Percentiles rank a stretch among this genome's conserved stretches.
These are phyloP conservation scores for Sympetrum striolatum DNA, from an alignment of 2,888 invertebrate genomes.

Conservation along the genomic window DNA sequence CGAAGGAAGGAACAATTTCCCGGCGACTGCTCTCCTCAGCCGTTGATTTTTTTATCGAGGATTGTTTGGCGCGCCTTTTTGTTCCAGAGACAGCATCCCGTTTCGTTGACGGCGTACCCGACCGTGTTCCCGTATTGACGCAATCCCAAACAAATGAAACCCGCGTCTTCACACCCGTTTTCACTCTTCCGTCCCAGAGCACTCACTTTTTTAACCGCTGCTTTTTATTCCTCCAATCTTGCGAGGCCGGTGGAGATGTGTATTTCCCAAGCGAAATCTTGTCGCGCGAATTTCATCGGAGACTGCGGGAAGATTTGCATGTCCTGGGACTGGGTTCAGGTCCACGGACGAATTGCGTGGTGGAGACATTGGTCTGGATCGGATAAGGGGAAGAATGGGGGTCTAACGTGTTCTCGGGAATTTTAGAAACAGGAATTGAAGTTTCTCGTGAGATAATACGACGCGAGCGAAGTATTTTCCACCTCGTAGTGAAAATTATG, in stretches of 20 bases:
- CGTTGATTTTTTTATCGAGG: too few species aligned
- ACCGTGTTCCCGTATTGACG: neutral
- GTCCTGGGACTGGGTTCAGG: neutral
- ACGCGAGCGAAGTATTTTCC: too few species aligned
- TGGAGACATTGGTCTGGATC: neutral
- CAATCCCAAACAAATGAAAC: constrained; percentile 32
- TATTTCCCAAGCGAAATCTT: constrained; percentile 14
- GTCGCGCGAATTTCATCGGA: constrained; percentile 11
- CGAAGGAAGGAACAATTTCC: too few species aligned
- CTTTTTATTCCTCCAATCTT: neutral
- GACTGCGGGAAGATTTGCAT: neutral
- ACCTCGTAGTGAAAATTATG: too few species aligned
- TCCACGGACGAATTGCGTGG: neutral
- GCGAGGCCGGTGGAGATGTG: neutral
- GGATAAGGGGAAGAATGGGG: too few species aligned
- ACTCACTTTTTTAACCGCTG: neutral
- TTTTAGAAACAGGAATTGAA: too few species aligned
- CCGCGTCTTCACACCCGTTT: neutral
- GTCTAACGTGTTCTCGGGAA: too few species aligned
- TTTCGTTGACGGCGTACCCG: neutral
- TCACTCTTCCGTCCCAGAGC: neutral
- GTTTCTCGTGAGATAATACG: neutral
- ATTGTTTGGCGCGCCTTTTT: neutral
- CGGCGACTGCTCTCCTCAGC: too few species aligned
- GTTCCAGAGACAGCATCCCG: neutral